These are phyloP conservation scores for Smutsia gigantea DNA, from an alignment of 2,797 vertebrate genomes.

Conservation along the genomic window DNA sequence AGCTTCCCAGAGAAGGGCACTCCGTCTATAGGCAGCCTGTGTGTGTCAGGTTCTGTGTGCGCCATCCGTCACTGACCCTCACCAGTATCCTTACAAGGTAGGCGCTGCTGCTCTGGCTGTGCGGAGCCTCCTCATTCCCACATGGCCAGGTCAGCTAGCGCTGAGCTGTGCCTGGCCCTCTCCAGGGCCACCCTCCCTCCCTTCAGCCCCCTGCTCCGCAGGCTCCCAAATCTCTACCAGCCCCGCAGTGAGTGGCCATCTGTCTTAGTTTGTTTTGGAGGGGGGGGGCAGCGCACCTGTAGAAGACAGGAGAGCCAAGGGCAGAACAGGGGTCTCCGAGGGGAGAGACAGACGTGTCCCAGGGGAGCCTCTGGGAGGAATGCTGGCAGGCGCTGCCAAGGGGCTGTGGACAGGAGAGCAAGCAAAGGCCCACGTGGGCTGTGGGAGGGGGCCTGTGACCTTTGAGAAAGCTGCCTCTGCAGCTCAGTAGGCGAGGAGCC, in stretches of 20 bases:
- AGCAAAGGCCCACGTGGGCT: neutral
- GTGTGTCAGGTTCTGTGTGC: rapidly evolving
- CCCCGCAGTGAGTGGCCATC: neutral
- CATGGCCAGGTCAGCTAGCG: rapidly evolving
- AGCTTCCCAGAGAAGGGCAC: neutral
- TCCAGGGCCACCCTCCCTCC: neutral
- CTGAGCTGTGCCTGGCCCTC: neutral
- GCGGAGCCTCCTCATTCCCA: neutral
- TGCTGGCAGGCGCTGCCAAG: rapidly evolving
- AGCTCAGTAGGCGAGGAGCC: neutral
- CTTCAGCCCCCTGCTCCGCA: neutral
- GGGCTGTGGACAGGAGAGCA: too few species aligned
- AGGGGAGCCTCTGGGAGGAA: neutral
- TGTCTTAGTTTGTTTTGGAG: too few species aligned
- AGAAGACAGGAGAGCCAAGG: neutral
- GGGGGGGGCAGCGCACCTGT: neutral
- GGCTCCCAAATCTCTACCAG: neutral
- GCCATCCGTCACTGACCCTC: neutral
- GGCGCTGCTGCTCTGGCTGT: rapidly evolving
- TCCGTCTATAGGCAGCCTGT: rapidly evolving
- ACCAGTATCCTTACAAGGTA: neutral
- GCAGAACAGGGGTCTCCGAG: neutral
- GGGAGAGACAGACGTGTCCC: neutral
- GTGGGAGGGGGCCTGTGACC: rapidly evolving
- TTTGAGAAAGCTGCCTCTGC: neutral